Evolutionary conservation across 2,888 invertebrate species (phyloP).

Genomic region (Anaspis maculata): DNA sequence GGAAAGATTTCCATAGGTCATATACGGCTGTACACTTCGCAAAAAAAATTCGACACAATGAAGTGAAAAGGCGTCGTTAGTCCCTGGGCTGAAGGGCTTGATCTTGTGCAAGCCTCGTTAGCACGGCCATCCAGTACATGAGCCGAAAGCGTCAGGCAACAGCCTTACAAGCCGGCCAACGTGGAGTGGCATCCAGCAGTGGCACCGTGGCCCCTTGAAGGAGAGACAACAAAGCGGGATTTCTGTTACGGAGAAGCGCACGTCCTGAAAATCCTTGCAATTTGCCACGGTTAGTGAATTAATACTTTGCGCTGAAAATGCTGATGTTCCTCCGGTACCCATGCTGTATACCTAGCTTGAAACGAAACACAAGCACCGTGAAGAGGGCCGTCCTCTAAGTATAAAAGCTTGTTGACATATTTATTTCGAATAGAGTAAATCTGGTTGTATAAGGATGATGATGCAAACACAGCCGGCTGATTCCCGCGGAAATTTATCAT

Average conservation of each 20-base stretch:
- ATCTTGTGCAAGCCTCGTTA: conserved; percentile 14
- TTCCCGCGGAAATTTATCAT: no score
- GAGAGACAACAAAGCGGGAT: conserved; percentile 11
- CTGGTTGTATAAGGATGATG: no score
- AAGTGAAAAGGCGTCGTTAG: conserved; percentile 16
- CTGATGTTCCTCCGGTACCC: no score
- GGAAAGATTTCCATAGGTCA: no score
- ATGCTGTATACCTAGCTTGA: conserved; percentile 2
- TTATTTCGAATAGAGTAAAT: conserved; percentile 8
- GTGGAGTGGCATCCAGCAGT: conserved; percentile 8
- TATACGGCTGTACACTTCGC: no score
- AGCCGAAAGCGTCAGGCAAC: no score
- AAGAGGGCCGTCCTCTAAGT: not conserved
- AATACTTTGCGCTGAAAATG: conserved; percentile 10
- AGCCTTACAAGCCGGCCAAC: no score
- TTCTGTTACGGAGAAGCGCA: conserved; percentile 11
- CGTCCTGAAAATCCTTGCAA: conserved; percentile 12
- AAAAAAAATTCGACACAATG: conserved; percentile 20
- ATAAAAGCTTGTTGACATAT: conserved; percentile 10
- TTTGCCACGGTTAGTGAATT: conserved; percentile 12
- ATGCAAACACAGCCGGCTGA: no score
- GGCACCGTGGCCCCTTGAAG: conserved; percentile 10
- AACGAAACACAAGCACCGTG: not conserved
- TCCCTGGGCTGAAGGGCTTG: conserved; percentile 4
- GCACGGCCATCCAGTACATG: no score